Percentiles rank a stretch among this genome's conserved stretches.
Conservation (phyloP, 2,113 vertebrate genomes). For the Meles meles region DNA sequence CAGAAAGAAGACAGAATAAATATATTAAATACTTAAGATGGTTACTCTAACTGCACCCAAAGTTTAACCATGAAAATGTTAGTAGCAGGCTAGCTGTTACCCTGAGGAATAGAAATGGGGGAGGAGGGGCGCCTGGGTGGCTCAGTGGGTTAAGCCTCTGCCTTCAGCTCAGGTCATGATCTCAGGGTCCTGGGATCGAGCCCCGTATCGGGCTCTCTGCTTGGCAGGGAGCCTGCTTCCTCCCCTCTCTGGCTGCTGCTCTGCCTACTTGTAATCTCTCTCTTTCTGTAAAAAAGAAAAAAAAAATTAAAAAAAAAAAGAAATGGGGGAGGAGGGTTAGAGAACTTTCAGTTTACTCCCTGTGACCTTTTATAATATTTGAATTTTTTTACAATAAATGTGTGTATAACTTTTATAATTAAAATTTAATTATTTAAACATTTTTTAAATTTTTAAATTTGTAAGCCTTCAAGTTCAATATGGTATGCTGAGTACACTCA, state of each 20-base stretch:
- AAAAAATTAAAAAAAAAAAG: no score
- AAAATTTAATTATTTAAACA: constrained; percentile 12
- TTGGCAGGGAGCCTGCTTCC: no score
- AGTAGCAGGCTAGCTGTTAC: not conserved
- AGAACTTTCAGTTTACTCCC: not conserved
- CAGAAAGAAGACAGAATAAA: not conserved
- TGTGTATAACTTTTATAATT: not conserved
- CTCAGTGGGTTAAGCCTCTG: no score
- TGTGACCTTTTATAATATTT: not conserved
- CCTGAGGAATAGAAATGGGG: not conserved
- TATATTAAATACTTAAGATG: not conserved
- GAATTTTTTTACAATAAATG: not conserved
- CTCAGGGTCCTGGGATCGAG: no score
- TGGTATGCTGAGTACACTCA: not conserved
- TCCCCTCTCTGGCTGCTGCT: no score
- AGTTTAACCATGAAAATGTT: not conserved
- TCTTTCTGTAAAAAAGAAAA: no score
- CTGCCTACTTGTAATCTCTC: no score
- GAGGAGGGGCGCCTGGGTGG: no score
- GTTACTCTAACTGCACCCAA: not conserved
- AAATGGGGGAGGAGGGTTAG: not conserved
- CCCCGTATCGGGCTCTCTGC: no score
- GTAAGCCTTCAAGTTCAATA: not conserved
- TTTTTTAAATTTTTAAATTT: not conserved
- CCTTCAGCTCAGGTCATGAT: no score